Evolutionary conservation across 2,113 vertebrate genomes (phyloP).

Genomic region (Dipodomys merriami): DNA sequence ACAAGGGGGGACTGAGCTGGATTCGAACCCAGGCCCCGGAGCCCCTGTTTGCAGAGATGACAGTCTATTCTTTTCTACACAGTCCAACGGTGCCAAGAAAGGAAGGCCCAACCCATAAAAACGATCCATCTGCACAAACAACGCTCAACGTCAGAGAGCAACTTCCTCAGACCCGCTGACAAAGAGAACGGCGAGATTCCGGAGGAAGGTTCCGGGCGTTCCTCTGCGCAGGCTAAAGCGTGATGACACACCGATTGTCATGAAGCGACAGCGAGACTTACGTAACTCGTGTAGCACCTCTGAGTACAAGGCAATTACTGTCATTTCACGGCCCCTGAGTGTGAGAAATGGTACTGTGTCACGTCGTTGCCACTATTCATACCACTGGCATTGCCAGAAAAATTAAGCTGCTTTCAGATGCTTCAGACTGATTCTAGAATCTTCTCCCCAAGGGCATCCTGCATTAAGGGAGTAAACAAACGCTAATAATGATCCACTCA

Average conservation of each 20-base stretch:
- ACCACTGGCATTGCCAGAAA: not conserved
- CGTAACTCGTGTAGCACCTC: not conserved
- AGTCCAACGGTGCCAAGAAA: not conserved
- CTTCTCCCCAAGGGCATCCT: not conserved
- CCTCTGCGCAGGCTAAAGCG: not conserved
- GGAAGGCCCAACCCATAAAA: not conserved
- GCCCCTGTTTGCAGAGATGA: not conserved
- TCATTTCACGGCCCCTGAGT: not conserved
- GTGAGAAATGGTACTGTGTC: not conserved
- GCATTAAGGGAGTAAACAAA: not conserved
- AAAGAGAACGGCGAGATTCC: not conserved
- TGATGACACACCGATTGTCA: too few species aligned
- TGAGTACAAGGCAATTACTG: not conserved
- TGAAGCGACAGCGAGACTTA: too few species aligned
- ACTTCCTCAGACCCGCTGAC: not conserved
- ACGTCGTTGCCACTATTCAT: not conserved
- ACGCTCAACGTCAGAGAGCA: not conserved
- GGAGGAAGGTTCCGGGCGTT: not conserved
- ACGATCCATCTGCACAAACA: not conserved
- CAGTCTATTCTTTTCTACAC: not conserved
- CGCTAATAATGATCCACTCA: not conserved
- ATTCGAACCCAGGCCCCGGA: not conserved
- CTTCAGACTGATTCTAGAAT: not conserved
- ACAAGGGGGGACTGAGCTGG: not conserved
- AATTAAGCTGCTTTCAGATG: not conserved